phyloP scores from a whole-genome alignment of 2,888 invertebrate species.

The Fissipunctia ypsillon region DNA sequence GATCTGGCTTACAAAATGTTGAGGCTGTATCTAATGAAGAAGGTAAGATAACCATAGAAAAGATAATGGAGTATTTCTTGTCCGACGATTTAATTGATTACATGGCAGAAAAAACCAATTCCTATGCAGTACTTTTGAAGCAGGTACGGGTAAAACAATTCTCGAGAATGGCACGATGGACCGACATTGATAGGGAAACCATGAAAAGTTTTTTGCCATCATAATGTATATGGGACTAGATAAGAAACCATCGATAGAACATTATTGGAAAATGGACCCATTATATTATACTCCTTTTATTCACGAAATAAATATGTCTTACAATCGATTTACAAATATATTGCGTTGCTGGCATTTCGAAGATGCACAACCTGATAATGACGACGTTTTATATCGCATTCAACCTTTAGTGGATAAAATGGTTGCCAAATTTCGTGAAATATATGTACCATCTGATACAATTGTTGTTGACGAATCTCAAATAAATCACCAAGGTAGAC shows the following conservation, averaged over 20 bases:
- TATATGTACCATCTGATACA: constrained; percentile 40
- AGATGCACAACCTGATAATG: constrained; percentile 44
- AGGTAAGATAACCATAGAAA: no score
- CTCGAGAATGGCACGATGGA: not conserved
- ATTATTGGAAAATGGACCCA: no score
- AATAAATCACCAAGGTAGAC: not conserved
- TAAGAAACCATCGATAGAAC: constrained; percentile 40
- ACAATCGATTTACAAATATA: constrained; percentile 11
- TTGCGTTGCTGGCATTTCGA: constrained; percentile 1
- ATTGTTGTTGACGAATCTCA: constrained; percentile 39
- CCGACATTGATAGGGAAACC: no score
- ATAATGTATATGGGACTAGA: constrained; percentile 13
- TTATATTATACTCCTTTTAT: no score
- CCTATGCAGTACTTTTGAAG: constrained; percentile 22
- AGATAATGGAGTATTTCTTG: no score
- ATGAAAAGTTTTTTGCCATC: no score
- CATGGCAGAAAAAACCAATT: constrained; percentile 21
- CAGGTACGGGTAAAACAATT: constrained; percentile 7
- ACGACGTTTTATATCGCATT: constrained; percentile 46
- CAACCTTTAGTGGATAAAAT: constrained; percentile 38
- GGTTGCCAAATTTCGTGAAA: constrained; percentile 35
- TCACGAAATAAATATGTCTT: constrained; percentile 26
- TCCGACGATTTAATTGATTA: constrained; percentile 11
- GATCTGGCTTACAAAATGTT: no score
- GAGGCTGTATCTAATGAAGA: no score